Evolutionary conservation across 2,113 vertebrate species (phyloP).

Genomic region (Phrynosoma blainvillii): DNA sequence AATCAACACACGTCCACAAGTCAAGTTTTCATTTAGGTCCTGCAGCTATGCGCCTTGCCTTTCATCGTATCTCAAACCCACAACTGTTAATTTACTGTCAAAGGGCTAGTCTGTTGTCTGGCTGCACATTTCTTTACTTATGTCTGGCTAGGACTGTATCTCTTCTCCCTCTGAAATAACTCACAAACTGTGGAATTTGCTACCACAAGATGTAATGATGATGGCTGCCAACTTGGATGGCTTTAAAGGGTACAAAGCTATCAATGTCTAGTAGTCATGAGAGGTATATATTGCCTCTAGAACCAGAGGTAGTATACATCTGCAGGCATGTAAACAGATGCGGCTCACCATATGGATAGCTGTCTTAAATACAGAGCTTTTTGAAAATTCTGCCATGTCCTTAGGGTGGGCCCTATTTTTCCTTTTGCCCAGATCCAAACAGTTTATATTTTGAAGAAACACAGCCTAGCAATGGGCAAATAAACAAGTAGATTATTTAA

Average conservation of each 20-base stretch:
- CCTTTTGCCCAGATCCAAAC: constrained; percentile 58
- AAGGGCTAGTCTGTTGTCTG: not conserved
- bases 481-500: constrained; percentile 26
- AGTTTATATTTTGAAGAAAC: constrained; percentile 49
- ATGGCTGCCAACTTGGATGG: too few relatives aligned
- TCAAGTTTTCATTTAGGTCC: not conserved
- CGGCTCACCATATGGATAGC: constrained; percentile 44
- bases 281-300: not conserved
- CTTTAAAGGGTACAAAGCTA: not conserved
- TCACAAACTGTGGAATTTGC: not conserved
- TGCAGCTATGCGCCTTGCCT: not conserved
- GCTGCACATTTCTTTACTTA: not conserved
- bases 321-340: constrained; percentile 41
- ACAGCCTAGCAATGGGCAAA: constrained; percentile 34
- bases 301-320: not conserved
- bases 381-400: constrained; percentile 42
- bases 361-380: constrained; percentile 60
- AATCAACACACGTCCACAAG: not conserved
- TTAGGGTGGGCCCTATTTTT: constrained; percentile 47
- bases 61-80: not conserved
- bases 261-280: not conserved
- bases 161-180: not conserved
- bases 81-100: not conserved
- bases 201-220: too few relatives aligned
- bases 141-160: not conserved